A percentile compares a stretch with the other conserved stretches of the same genome.
phyloP scores from a whole-genome alignment of 1,140 invertebrate species.

The Rhizoglyphus robini region DNA sequence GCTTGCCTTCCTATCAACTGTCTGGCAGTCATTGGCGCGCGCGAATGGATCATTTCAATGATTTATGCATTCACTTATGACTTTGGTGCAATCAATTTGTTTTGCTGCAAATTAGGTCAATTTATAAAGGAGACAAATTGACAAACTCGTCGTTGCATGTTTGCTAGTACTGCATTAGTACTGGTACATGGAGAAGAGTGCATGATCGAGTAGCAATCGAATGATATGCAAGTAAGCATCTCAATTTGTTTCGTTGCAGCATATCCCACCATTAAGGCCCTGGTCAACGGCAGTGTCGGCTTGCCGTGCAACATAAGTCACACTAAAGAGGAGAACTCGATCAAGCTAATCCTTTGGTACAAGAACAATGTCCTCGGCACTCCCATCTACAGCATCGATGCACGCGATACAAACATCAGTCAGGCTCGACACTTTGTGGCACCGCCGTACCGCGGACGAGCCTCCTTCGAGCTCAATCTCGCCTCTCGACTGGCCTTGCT shows the following conservation, averaged over 20 bases:
- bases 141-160: too few relatives aligned
- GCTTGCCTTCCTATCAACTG: too few relatives aligned
- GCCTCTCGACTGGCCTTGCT: neutral
- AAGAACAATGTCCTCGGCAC: slow-evolving; percentile 17
- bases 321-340: neutral
- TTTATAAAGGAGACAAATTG: neutral
- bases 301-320: slow-evolving; percentile 6
- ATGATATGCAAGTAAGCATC: too few relatives aligned
- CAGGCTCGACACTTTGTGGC: slow-evolving; percentile 15
- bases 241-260: too few relatives aligned
- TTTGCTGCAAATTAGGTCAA: neutral
- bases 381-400: slow-evolving; percentile 20
- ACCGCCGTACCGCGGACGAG: neutral
- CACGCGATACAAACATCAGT: neutral
- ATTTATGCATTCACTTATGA: neutral
- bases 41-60: too few relatives aligned
- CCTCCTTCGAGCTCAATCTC: slow-evolving; percentile 13
- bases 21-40: too few relatives aligned
- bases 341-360: slow-evolving; percentile 19
- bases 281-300: neutral
- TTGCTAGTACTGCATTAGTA: too few relatives aligned
- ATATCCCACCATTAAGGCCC: slow-evolving; percentile 4
- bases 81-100: neutral
- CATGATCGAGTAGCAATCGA: too few relatives aligned
- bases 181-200: too few relatives aligned